Base-by-base conservation (phyloP, 2,797 vertebrate species). In the Danio choprae region DNA sequence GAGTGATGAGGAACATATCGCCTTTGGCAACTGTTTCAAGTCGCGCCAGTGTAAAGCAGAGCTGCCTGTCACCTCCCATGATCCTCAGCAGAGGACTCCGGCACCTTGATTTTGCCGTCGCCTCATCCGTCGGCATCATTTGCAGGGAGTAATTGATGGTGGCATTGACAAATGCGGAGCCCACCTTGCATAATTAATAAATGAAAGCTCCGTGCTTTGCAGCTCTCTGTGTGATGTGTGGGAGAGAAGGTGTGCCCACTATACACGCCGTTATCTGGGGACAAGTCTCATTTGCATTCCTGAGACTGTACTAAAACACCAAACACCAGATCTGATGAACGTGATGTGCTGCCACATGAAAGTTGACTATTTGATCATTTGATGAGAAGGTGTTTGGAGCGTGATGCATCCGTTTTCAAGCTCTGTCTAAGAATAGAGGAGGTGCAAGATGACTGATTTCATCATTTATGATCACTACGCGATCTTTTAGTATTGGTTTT, bases 1-100 rank as follows among this genome's bases (percentile, higher is more conserved):
- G 91, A 92, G 90, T 91, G 92, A 94, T 94, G 90, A 93, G 86
- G 89, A 89, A 87, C 83, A 81, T 91, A 91, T 93, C 85, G 89
- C 91, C 89, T 83, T 86, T 93, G 92, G 91, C 92, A 93, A 92
- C 84, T 90, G 89, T 91, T 93, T 93, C 88, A 92, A 92, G 88
- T 89, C 86, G 84, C 87, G 86, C 86, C 82, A 89, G 87, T 80
- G 81, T 85, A 85, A 88, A 92, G 91, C 90, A 92, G 86, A 88
- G 74, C 86, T 84, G 77, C 78, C 90, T 92, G 92, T 93, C 92
- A 89, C 82, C 81, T 58, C 80, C 60, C 83, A 93, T 92, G 88
- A 89, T 87, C 74, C 86, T 91, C 91, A 88, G 88, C 83, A 85
- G 88, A 87, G 86, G 80, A 80, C 81, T 84, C 88, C 83, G 71